Percentiles rank a stretch among this genome's conserved stretches.
phyloP scores from a whole-genome alignment of 2,888 invertebrate species.

The Thereva nobilitata region DNA sequence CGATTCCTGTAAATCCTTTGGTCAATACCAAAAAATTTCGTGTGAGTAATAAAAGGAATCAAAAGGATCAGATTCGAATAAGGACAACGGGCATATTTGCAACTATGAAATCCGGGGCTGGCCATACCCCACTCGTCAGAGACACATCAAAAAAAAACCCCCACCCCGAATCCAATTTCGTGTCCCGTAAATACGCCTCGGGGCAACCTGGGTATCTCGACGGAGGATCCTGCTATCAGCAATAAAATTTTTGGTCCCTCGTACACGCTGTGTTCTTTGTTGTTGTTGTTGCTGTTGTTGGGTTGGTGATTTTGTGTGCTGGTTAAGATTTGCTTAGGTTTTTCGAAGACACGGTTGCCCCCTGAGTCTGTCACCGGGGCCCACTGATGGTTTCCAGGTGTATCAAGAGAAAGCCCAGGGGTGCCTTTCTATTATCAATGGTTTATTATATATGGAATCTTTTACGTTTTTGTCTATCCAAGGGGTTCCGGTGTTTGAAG shows the following conservation, averaged over 20 bases:
- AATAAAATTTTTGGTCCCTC: constrained; percentile 27
- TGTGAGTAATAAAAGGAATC: constrained; percentile 20
- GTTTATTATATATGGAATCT: too few relatives aligned
- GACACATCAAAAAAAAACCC: not conserved
- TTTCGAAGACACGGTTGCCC: too few relatives aligned
- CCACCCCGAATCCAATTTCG: constrained; percentile 20
- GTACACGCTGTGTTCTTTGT: too few relatives aligned
- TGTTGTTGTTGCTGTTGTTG: too few relatives aligned
- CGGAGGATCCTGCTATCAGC: constrained; percentile 16
- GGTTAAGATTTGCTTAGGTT: too few relatives aligned
- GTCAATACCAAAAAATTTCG: not conserved
- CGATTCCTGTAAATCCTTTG: not conserved
- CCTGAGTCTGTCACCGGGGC: too few relatives aligned
- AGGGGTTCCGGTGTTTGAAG: too few relatives aligned
- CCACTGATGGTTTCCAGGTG: too few relatives aligned
- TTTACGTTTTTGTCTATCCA: too few relatives aligned
- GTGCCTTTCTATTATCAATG: too few relatives aligned
- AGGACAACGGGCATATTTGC: not conserved
- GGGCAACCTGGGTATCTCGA: constrained; percentile 4
- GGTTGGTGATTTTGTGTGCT: too few relatives aligned
- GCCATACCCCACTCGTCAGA: not conserved
- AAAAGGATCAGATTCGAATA: constrained; percentile 28
- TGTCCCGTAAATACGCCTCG: constrained; percentile 26
- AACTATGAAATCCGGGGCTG: not conserved
- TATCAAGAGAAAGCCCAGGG: too few relatives aligned